Base-by-base conservation (phyloP, 2,113 vertebrate species). In the Macquaria ambigua region DNA sequence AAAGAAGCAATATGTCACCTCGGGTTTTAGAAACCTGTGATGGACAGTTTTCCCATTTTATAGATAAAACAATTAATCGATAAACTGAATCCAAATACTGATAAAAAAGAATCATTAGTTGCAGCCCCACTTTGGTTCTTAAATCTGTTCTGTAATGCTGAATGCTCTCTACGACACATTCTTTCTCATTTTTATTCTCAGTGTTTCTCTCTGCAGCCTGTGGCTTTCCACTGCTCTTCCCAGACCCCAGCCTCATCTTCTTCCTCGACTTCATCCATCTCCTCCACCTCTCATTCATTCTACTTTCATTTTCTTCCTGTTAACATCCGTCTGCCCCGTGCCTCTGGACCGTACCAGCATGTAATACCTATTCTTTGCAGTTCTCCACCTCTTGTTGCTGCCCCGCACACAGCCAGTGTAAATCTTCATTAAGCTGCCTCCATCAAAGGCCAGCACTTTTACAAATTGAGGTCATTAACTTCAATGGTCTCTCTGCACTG, bases 391-490 rank as follows among this genome's bases (percentile, higher is more conserved):
- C 46, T 72, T 28, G 34, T 39, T 59, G 56, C 79, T 6, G 41
- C 64, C 52, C 18, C 43, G 43, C 28, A 58, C 31, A 41, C 28
- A 25, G 80, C 55, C 43, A 52, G 70, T 37, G 66, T 90, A 77
- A 81, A 79, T 87, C 81, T 83, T 86, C 83, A 83, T 89, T 86
- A 84, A 75, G 77, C 46, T 21, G 52, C 46, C 46, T 62, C 59
- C 74, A 79, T 87, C 75, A 84, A 66, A 66, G 82, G 48, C 64
- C 77, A 43, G 72, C 72, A 58, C 52, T 87, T 88, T 88, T 86
- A 89, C 83, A 90, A 90, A 90, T 86, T 76, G 81, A 84, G 71
- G 48, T 84, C 83, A 79, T 90, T 88, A 88, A 82, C 78, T 82
- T 77, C 52, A 62, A 16, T 61, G 61, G 79, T 68, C 71, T 78